These are phyloP conservation scores for Parthenolecanium corni DNA, from an alignment of 2,888 invertebrate genomes.

Conservation along the genomic window DNA sequence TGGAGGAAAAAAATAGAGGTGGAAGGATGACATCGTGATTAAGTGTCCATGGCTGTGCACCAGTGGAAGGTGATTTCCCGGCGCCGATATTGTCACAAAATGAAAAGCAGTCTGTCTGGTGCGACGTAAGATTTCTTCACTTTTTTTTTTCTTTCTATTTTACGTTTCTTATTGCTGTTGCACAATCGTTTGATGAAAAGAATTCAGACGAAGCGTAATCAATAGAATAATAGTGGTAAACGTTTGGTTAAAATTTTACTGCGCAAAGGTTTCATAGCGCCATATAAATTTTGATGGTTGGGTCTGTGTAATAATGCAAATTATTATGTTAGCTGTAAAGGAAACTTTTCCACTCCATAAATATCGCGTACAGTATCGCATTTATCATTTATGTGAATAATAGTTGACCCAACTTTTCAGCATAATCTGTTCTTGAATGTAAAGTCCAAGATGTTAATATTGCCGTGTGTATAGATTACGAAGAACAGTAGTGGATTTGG, in stretches of 20 bases:
- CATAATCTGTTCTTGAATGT: no score
- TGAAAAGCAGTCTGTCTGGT: conserved; percentile 1
- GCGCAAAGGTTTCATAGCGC: not conserved
- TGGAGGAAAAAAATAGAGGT: no score
- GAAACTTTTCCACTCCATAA: no score
- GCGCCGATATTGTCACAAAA: conserved; percentile 22
- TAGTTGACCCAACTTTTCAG: no score
- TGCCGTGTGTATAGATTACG: no score
- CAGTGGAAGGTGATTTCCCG: conserved; percentile 22
- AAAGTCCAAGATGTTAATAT: no score
- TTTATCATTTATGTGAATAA: no score
- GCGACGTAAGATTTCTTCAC: conserved; percentile 9
- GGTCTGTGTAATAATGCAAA: no score
- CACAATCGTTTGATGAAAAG: conserved; percentile 7
- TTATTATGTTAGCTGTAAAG: no score
- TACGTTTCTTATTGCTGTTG: not conserved
- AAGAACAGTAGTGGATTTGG: no score
- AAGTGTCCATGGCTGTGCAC: conserved; percentile 7
- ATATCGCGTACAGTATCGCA: no score
- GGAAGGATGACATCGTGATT: conserved; percentile 25
- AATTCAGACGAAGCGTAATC: conserved; percentile 14
- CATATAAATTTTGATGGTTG: no score
- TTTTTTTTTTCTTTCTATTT: conserved; percentile 1
- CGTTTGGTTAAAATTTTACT: conserved; percentile 2
- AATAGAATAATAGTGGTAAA: conserved; percentile 9